A percentile compares a stretch with the other conserved stretches of the same genome.
Conservation (phyloP, 1,140 invertebrate genomes). For the Plectrocnemia conspersa region DNA sequence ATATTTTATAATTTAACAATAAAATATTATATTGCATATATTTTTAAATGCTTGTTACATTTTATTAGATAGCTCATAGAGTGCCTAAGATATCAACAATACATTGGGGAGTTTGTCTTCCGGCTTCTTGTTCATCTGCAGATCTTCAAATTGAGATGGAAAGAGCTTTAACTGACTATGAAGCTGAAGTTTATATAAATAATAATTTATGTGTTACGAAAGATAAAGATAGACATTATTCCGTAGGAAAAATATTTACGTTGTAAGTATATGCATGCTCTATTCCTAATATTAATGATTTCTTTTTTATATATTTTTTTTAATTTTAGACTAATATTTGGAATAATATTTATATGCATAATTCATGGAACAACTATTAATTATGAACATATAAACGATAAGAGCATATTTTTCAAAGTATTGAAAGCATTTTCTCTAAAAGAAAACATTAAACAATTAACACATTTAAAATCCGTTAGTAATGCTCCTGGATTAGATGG, state of each 20-base stretch:
- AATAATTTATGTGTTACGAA: slow-evolving; percentile 46
- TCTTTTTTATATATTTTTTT: slow-evolving; percentile 4
- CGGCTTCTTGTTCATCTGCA: slow-evolving; percentile 52
- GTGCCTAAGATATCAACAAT: slow-evolving; percentile 58
- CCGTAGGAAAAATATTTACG: slow-evolving; percentile 44
- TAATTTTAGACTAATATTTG: slow-evolving; percentile 37
- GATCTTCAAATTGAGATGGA: slow-evolving; percentile 53
- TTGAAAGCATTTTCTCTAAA: slow-evolving; percentile 64
- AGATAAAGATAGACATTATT: slow-evolving; percentile 38
- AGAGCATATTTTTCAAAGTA: slow-evolving; percentile 43
- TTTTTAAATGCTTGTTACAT: slow-evolving; percentile 12
- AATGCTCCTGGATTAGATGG: slow-evolving; percentile 65
- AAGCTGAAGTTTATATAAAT: slow-evolving; percentile 12
- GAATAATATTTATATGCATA: slow-evolving; percentile 41
- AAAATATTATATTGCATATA: background rate
- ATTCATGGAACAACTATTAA: slow-evolving; percentile 45
- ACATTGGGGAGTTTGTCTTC: slow-evolving; percentile 60
- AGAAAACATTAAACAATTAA: slow-evolving; percentile 56
- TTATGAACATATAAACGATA: slow-evolving; percentile 39
- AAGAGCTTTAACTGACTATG: slow-evolving; percentile 18
- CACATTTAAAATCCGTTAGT: slow-evolving; percentile 50
- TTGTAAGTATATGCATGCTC: slow-evolving; percentile 41
- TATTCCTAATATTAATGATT: slow-evolving; percentile 3
- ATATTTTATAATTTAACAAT: background rate
- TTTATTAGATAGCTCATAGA: slow-evolving; percentile 58